Conservation (phyloP, 2,888 invertebrate genomes). For the Helobdella robusta region DNA sequence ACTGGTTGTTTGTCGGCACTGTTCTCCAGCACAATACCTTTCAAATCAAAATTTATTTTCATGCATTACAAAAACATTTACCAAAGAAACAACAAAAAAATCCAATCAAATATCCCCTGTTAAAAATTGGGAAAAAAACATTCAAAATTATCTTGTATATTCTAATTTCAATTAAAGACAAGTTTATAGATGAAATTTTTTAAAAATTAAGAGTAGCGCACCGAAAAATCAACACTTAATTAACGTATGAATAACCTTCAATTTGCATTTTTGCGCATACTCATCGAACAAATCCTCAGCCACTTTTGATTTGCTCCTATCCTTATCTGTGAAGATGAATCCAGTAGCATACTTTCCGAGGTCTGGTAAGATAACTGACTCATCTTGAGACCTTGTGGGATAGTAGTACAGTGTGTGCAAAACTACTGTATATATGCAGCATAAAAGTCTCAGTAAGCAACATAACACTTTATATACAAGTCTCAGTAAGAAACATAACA, state of each 20-base stretch:
- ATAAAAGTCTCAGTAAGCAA: too few relatives aligned
- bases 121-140: too few relatives aligned
- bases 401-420: too few relatives aligned
- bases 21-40: constrained; percentile 84
- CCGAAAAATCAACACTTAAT: too few relatives aligned
- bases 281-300: constrained; percentile 27
- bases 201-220: too few relatives aligned
- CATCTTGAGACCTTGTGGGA: neutral
- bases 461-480: too few relatives aligned
- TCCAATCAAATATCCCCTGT: neutral
- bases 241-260: too few relatives aligned
- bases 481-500: too few relatives aligned
- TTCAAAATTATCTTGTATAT: too few relatives aligned
- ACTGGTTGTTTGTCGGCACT: constrained; percentile 74
- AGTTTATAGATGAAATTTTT: too few relatives aligned
- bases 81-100: neutral
- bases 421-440: too few relatives aligned
- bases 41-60: neutral
- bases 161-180: too few relatives aligned
- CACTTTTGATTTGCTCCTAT: constrained; percentile 40
- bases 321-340: constrained; percentile 75
- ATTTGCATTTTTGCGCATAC: constrained; percentile 23
- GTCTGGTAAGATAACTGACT: constrained; percentile 55
- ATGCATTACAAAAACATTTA: neutral
- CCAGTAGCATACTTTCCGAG: constrained; percentile 90